Conservation (phyloP, 1,140 invertebrate genomes). For the Trinorchestia longiramus region DNA sequence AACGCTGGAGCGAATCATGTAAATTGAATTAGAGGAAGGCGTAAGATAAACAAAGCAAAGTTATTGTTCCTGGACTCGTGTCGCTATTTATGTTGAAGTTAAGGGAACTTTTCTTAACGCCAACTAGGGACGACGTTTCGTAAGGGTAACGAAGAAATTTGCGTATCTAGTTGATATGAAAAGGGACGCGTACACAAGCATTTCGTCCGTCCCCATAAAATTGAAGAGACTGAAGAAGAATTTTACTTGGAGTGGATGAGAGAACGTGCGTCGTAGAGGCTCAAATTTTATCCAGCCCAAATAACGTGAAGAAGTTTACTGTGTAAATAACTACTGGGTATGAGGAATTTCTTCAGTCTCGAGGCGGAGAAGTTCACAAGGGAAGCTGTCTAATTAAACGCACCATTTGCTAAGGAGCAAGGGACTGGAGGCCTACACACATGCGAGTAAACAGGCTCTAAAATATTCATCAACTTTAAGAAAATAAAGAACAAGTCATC, state of each 20-base stretch:
- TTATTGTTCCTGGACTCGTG: neutral
- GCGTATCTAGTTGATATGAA: neutral
- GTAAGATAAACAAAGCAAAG: neutral
- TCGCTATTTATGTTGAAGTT: neutral
- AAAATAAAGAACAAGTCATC: neutral
- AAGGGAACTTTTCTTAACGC: neutral
- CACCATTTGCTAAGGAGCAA: neutral
- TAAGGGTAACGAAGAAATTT: neutral
- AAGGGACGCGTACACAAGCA: neutral
- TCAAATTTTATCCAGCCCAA: conserved; percentile 5
- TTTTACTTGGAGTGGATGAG: neutral
- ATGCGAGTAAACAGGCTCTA: neutral
- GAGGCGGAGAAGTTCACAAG: conserved; percentile 16
- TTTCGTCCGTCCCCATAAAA: neutral
- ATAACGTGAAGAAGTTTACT: neutral
- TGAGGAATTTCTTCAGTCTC: conserved; percentile 29
- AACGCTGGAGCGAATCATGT: neutral
- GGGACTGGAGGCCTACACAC: neutral
- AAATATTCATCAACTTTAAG: neutral
- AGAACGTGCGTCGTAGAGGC: neutral
- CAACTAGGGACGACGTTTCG: neutral
- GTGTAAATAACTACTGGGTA: conserved; percentile 14
- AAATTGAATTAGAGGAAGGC: neutral
- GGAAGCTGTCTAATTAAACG: conserved; percentile 39
- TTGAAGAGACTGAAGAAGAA: neutral